A percentile compares a stretch with the other conserved stretches of the same genome.
These are phyloP conservation scores for Drosophila persimilis DNA, from an alignment of 1,140 invertebrate genomes.

Conservation along the genomic window DNA sequence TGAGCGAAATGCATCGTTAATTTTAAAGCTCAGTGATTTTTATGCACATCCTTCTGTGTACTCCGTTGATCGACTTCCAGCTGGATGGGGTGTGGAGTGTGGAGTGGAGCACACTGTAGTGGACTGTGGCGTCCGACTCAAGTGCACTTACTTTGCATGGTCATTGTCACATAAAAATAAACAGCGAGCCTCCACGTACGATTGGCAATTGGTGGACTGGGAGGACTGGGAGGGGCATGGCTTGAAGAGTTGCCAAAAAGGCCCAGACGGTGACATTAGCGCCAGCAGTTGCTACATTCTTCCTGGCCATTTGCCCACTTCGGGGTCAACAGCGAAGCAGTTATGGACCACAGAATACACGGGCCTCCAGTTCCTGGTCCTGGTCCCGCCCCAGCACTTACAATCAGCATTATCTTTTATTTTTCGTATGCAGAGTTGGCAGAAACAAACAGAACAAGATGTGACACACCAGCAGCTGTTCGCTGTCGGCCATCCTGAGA, in stretches of 20 bases:
- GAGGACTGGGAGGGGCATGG: constrained; percentile 8
- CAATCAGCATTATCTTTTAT: constrained; percentile 77
- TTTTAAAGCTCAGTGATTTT: constrained; percentile 82
- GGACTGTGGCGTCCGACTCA: constrained; percentile 49
- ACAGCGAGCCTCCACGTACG: constrained; percentile 46
- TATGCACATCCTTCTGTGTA: constrained; percentile 51
- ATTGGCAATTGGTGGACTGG: constrained; percentile 19
- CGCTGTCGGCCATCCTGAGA: not conserved
- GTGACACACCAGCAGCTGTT: constrained; percentile 25
- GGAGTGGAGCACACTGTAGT: constrained; percentile 39
- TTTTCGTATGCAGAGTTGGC: constrained; percentile 51
- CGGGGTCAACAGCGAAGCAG: constrained; percentile 35
- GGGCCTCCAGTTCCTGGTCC: constrained; percentile 37
- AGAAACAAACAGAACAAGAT: constrained; percentile 26
- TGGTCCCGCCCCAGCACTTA: constrained; percentile 29
- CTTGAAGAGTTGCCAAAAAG: constrained; percentile 47
- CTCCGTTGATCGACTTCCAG: constrained; percentile 7
- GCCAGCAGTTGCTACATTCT: constrained; percentile 40
- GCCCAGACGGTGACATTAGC: constrained; percentile 72
- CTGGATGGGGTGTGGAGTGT: not conserved
- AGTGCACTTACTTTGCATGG: constrained; percentile 80
- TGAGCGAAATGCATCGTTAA: constrained; percentile 64
- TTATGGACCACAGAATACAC: constrained; percentile 54
- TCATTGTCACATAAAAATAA: constrained; percentile 80
- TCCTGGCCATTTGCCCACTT: constrained; percentile 65